Evolutionary conservation across 1,140 invertebrate species (phyloP).

Genomic region (Drosophila parvula): DNA sequence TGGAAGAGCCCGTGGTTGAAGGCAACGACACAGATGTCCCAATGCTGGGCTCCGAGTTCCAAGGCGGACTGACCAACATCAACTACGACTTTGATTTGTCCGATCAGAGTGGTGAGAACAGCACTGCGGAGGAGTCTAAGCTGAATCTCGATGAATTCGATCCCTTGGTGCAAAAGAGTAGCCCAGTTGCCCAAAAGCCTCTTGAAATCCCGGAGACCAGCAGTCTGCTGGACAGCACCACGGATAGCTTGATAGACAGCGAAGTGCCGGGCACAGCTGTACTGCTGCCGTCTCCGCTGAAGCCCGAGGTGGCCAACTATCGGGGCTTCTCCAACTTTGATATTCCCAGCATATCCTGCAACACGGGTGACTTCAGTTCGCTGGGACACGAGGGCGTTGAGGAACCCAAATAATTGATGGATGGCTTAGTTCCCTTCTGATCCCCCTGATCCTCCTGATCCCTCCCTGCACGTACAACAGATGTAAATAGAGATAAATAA

Average conservation of each 20-base stretch:
- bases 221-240: constrained; percentile 49
- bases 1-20: constrained; percentile 84
- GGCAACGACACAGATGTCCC: constrained; percentile 86
- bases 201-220: constrained; percentile 16
- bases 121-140: constrained; percentile 86
- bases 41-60: constrained; percentile 83
- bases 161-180: constrained; percentile 66
- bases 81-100: constrained; percentile 90
- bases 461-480: constrained; percentile 15
- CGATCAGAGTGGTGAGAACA: constrained; percentile 89
- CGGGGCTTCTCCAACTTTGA: constrained; percentile 88
- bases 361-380: constrained; percentile 86
- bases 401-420: constrained; percentile 14
- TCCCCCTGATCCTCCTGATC: constrained; percentile 2
- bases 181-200: background rate
- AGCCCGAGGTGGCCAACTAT: constrained; percentile 86
- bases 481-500: constrained; percentile 58
- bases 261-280: constrained; percentile 85
- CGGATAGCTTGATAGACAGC: constrained; percentile 84
- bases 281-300: constrained; percentile 87
- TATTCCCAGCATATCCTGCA: constrained; percentile 90
- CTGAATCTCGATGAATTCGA: constrained; percentile 84
- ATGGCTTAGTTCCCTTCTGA: too few species aligned
- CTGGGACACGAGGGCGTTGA: constrained; percentile 43
- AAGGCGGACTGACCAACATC: constrained; percentile 87